Evolutionary conservation across 2,888 invertebrate species (phyloP), one percentile per base, ranked within the genome.

Genomic region (Hedya salicella): DNA sequence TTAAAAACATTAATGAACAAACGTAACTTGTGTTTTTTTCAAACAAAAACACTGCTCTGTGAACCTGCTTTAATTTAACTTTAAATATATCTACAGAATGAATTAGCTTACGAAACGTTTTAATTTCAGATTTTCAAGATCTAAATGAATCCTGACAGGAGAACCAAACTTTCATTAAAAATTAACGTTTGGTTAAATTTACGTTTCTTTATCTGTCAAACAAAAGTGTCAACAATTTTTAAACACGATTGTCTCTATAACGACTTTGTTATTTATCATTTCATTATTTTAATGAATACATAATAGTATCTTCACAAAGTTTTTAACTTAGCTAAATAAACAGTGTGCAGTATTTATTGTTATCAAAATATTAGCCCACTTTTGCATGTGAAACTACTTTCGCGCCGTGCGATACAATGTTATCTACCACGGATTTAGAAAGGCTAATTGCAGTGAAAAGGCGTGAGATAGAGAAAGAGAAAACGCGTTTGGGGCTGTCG

Each of bases 381-480:
- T 61, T 54, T 66, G 48, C 60, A 61, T 61, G 66, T 66, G 66
- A 66, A 53, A 53, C 48, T 48, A 66, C 60, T 66, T 66, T 66
- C 61, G 59, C 60, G 61, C 42, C 16, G 32, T 30, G 17, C 48
- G 54, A 52, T 67, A 86, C 84, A 87, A 91, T 91, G 91, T 77
- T 89, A 86, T 89, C 91, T 68, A 70, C 82, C 52, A 75, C 71
- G 69, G 79, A 81, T 78, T 81, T 92, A 85, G 91, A 91, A 86
- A 89, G 78, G 78, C 79, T 91, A 79, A 91, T 92, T 86, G 74
- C 80, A 56, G 80, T 76, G 80, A 92, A 92, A 87, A 89, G 82
- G 77, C 83, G 82, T 80, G 88, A 88, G 79, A 88, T 92, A 77
- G 82, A 89, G 76, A 80, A 79, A 67, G 92, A 92, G 82, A 92